A percentile compares a stretch with the other conserved stretches of the same genome.
These are phyloP conservation scores for Donacobius atricapilla DNA, from an alignment of 2,113 vertebrate species.

Conservation along the genomic window DNA sequence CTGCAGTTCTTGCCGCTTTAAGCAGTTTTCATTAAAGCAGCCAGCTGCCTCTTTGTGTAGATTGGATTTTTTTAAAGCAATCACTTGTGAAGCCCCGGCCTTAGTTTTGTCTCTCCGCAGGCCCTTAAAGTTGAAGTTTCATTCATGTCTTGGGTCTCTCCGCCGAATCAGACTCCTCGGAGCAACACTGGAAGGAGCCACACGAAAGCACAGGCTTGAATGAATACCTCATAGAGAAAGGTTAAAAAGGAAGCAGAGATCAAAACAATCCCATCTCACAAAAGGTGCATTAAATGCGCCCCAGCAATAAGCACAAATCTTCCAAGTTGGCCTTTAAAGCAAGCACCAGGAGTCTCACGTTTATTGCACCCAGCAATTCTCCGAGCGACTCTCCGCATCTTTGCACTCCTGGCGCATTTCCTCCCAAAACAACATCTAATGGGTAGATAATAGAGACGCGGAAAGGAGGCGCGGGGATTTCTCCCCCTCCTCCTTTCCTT, in stretches of 20 bases:
- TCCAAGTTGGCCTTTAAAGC: constrained; percentile 50
- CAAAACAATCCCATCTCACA: constrained; percentile 64
- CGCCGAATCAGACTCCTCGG: constrained; percentile 55
- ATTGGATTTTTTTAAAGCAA: constrained; percentile 72
- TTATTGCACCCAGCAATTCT: constrained; percentile 55
- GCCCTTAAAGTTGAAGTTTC: constrained; percentile 76
- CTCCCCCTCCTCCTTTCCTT: neutral
- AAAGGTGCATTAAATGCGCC: constrained; percentile 66
- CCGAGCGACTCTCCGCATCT: constrained; percentile 18
- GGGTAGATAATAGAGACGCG: constrained; percentile 22
- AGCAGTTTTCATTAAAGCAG: constrained; percentile 78
- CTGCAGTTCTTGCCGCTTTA: constrained; percentile 72
- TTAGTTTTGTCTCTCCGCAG: constrained; percentile 76
- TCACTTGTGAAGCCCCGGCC: constrained; percentile 70
- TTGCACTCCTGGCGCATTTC: constrained; percentile 44
- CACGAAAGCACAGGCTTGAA: constrained; percentile 61
- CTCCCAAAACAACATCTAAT: constrained; percentile 26
- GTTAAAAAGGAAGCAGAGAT: constrained; percentile 69
- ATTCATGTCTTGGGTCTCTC: constrained; percentile 65
- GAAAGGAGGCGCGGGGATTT: neutral
- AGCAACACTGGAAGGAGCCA: constrained; percentile 40
- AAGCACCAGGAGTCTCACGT: constrained; percentile 39
- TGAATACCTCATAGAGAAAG: constrained; percentile 59
- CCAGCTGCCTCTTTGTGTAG: constrained; percentile 79
- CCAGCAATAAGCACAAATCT: constrained; percentile 39